Evolutionary conservation across 2,888 invertebrate genomes (phyloP).

Genomic region (Callyntrura sp.): DNA sequence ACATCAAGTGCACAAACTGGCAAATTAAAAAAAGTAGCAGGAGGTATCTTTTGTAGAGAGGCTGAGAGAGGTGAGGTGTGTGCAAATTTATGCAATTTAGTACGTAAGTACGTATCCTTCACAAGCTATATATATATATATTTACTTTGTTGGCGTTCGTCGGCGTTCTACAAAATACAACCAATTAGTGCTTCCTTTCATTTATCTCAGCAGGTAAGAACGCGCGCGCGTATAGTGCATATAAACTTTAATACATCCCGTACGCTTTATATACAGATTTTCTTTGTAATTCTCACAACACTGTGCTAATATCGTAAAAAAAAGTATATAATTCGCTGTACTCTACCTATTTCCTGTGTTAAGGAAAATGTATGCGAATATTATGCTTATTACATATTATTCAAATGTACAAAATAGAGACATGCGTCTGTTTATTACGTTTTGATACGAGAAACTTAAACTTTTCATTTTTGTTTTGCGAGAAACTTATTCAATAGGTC

Average conservation of each 20-base stretch:
- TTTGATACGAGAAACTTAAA: slow-evolving; percentile 49
- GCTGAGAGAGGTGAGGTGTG: neutral
- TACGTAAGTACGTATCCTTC: too few species aligned
- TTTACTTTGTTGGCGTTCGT: too few species aligned
- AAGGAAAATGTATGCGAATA: neutral
- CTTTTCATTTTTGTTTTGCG: slow-evolving; percentile 48
- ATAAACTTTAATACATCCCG: neutral
- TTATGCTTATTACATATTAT: neutral
- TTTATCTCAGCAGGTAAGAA: neutral
- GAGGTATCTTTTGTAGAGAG: too few species aligned
- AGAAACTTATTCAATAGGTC: slow-evolving; percentile 32
- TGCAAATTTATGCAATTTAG: neutral
- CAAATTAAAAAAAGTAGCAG: too few species aligned
- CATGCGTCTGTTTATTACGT: neutral
- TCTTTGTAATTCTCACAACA: neutral
- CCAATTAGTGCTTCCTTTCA: too few species aligned
- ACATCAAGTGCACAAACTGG: neutral
- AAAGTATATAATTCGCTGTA: too few species aligned
- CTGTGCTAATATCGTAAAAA: too few species aligned
- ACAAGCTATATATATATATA: too few species aligned
- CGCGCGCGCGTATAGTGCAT: neutral
- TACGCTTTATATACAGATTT: neutral
- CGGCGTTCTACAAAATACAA: too few species aligned
- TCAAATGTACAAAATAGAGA: slow-evolving; percentile 17
- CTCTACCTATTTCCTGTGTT: too few species aligned